Percentiles rank a stretch among this genome's conserved stretches.
phyloP scores from a whole-genome alignment of 2,888 invertebrate genomes.

The Pseudococcus jackbeardsleyi region DNA sequence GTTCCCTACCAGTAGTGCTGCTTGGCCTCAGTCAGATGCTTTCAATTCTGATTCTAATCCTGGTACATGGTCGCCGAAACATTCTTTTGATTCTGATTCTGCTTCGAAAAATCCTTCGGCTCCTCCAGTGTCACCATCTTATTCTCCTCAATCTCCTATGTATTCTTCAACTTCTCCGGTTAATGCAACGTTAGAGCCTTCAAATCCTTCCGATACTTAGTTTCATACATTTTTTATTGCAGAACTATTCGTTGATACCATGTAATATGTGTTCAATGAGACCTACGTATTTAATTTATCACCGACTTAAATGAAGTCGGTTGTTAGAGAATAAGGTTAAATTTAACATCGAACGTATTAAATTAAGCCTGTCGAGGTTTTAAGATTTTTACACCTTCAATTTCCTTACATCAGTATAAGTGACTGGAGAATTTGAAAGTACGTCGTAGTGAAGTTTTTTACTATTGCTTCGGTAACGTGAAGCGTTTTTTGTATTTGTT shows the following conservation, averaged over 20 bases:
- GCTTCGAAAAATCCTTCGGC: background rate
- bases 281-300: background rate
- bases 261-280: constrained; percentile 25
- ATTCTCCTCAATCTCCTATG: constrained; percentile 1
- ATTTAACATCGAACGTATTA: background rate
- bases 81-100: constrained; percentile 18
- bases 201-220: background rate
- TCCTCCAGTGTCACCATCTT: background rate
- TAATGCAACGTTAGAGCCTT: background rate
- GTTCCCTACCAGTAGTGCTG: background rate
- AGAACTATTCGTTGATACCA: constrained; percentile 18
- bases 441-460: background rate
- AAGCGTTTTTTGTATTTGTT: constrained; percentile 26
- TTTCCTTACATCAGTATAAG: background rate
- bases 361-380: background rate
- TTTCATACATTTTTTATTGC: background rate
- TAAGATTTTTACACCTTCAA: background rate
- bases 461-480: background rate
- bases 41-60: background rate
- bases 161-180: background rate
- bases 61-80: background rate
- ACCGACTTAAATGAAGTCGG: background rate
- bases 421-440: background rate
- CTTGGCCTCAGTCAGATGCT: background rate
- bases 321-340: background rate